Evolutionary conservation across 2,113 vertebrate genomes (phyloP).

Genomic region (Cyprinodon variegatus): DNA sequence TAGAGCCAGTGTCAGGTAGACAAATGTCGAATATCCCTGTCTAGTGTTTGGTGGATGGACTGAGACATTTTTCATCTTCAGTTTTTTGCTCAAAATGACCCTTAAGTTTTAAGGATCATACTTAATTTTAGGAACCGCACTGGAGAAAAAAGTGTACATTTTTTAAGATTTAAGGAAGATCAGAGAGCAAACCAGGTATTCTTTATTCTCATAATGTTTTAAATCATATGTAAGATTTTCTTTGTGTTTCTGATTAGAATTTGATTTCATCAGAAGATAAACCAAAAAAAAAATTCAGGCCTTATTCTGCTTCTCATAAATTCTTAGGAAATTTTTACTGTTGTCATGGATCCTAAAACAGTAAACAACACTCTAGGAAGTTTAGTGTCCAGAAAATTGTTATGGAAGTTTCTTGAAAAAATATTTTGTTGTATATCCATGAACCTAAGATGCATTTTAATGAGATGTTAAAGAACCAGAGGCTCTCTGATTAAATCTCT

Average conservation of each 20-base stretch:
- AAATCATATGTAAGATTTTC: background rate
- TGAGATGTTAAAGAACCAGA: background rate
- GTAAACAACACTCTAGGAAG: conserved; percentile 20
- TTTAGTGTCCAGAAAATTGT: conserved; percentile 12
- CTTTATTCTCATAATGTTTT: background rate
- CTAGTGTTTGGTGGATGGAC: conserved; percentile 24
- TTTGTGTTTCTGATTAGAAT: background rate
- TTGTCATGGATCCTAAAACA: conserved; percentile 70
- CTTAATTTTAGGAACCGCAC: conserved; percentile 46
- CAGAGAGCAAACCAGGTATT: conserved; percentile 82
- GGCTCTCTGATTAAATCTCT: background rate
- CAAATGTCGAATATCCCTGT: conserved; percentile 44
- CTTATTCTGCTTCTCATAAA: conserved; percentile 24
- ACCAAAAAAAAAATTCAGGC: background rate
- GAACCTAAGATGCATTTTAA: background rate
- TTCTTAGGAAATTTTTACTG: conserved; percentile 65
- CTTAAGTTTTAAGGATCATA: conserved; percentile 10
- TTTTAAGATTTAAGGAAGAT: conserved; percentile 78
- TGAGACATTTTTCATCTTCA: conserved; percentile 17
- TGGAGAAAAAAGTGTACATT: conserved; percentile 65
- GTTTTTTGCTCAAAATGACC: background rate
- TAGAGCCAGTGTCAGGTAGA: conserved; percentile 67
- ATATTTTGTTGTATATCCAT: background rate
- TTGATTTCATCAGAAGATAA: background rate
- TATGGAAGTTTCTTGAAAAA: background rate